Percentiles rank a stretch among this genome's conserved stretches.
Conservation (phyloP, 2,888 invertebrate species). For the Panzeria rudis region DNA sequence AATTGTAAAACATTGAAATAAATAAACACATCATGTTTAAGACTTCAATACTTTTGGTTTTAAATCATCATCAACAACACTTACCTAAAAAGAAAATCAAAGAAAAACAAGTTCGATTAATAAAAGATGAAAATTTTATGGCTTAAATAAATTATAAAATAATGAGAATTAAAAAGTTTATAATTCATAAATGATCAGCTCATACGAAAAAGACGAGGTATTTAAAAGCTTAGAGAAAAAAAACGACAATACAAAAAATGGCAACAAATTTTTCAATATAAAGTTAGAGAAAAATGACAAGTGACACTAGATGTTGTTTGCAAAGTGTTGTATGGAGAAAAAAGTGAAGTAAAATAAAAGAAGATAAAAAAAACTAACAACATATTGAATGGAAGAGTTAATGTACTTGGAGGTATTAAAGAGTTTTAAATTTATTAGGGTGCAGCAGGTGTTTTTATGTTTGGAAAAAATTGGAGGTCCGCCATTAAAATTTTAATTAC, state of each 20-base stretch:
- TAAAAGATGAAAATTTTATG: conserved; percentile 27
- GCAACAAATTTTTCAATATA: conserved; percentile 39
- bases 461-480: not conserved
- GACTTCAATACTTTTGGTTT: not conserved
- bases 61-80: conserved; percentile 43
- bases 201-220: not conserved
- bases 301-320: conserved; percentile 58
- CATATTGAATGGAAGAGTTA: conserved; percentile 7
- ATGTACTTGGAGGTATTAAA: conserved; percentile 22
- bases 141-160: conserved; percentile 19
- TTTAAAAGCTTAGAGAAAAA: not conserved
- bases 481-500: not conserved
- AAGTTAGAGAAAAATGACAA: conserved; percentile 57
- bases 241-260: not conserved
- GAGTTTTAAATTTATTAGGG: conserved; percentile 17
- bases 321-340: conserved; percentile 34
- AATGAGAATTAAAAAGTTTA: conserved; percentile 19
- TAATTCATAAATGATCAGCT: conserved; percentile 17
- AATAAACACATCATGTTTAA: not conserved
- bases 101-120: conserved; percentile 22
- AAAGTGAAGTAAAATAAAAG: not conserved
- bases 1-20: not conserved
- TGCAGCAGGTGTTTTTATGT: not conserved
- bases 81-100: conserved; percentile 60
- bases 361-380: not conserved